A percentile compares a stretch with the other conserved stretches of the same genome.
Conservation (phyloP, 2,113 vertebrate genomes). For the Actenoides hombroni region DNA sequence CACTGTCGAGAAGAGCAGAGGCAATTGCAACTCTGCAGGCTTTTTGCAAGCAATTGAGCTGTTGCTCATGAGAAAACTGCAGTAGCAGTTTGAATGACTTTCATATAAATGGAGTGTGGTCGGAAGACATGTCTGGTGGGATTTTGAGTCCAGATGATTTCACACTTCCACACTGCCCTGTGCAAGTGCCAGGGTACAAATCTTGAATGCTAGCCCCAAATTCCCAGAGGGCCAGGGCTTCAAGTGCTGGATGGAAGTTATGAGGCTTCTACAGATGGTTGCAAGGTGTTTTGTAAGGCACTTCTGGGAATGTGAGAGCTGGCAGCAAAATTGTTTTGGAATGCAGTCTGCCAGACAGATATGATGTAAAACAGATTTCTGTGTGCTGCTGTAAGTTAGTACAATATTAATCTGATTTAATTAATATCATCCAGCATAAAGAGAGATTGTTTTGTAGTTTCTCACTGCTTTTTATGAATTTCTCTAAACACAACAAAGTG, state of each 20-base stretch:
- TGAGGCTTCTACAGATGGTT: slow-evolving; percentile 24
- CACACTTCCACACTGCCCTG: not conserved
- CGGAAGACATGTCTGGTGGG: not conserved
- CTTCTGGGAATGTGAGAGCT: slow-evolving; percentile 29
- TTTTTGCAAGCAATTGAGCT: not conserved
- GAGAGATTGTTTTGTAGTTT: not conserved
- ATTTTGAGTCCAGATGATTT: slow-evolving; percentile 1
- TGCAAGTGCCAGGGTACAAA: not conserved
- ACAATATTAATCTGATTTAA: not conserved
- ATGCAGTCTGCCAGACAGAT: not conserved
- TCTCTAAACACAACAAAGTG: not conserved
- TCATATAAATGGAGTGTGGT: not conserved
- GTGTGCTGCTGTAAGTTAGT: not conserved
- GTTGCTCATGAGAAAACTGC: not conserved
- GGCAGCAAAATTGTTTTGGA: slow-evolving; percentile 41
- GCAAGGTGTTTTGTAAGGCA: slow-evolving; percentile 48
- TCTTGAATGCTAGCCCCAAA: not conserved
- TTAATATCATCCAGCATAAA: not conserved
- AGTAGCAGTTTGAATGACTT: not conserved
- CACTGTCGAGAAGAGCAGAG: not conserved
- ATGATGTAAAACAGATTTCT: slow-evolving; percentile 27
- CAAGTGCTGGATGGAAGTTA: not conserved
- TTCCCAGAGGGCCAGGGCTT: not conserved
- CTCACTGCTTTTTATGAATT: not conserved
- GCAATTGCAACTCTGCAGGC: not conserved